phyloP scores from a whole-genome alignment of 2,888 invertebrate genomes.

The Coremacera marginata region DNA sequence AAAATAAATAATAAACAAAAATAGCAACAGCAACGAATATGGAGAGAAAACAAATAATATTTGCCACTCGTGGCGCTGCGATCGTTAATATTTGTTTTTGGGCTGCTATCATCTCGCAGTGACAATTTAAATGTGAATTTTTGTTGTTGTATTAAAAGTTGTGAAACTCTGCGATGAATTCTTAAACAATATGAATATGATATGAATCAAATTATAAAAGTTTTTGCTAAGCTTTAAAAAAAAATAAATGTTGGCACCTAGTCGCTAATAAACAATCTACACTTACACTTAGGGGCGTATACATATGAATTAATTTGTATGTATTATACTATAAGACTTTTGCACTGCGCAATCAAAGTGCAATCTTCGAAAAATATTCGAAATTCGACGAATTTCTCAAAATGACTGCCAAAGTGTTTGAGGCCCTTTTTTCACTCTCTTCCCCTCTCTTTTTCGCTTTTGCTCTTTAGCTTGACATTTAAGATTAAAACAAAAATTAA shows the following conservation, averaged over 20 bases:
- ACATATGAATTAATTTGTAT: background rate
- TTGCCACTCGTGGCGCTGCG: slow-evolving; percentile 20
- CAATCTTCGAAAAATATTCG: background rate
- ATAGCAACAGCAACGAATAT: background rate
- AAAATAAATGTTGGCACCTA: too few relatives aligned
- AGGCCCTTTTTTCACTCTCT: background rate
- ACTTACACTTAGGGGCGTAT: too few relatives aligned
- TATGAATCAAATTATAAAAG: too few relatives aligned
- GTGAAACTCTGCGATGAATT: too few relatives aligned
- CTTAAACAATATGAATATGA: too few relatives aligned
- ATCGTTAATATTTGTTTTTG: background rate
- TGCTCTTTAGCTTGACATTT: background rate
- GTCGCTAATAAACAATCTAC: too few relatives aligned
- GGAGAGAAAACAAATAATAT: background rate
- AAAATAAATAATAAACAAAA: slow-evolving; percentile 1
- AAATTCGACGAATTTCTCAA: background rate
- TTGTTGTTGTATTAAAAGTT: slow-evolving; percentile 21
- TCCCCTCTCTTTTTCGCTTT: background rate
- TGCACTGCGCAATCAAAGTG: background rate
- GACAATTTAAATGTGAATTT: background rate
- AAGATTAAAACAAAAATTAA: background rate
- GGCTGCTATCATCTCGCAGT: background rate
- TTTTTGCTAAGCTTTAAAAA: too few relatives aligned
- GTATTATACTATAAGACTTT: background rate
- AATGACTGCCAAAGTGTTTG: background rate